A percentile compares a stretch with the other conserved stretches of the same genome.
These are phyloP conservation scores for Mechanitis messenoides DNA, from an alignment of 2,888 invertebrate species.

Conservation along the genomic window DNA sequence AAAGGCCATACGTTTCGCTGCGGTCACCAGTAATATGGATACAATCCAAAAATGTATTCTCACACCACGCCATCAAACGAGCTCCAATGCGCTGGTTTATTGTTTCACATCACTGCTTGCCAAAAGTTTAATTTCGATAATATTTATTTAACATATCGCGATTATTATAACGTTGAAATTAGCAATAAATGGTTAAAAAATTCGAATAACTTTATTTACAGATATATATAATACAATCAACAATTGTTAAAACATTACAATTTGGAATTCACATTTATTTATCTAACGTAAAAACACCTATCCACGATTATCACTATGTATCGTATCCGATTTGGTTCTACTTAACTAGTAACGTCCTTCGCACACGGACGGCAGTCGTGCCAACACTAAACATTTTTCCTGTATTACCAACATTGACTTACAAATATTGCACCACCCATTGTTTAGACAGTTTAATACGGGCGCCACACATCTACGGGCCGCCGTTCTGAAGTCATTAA, in stretches of 20 bases:
- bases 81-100: constrained; percentile 39
- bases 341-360: constrained; percentile 23
- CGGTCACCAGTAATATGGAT: constrained; percentile 62
- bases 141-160: constrained; percentile 24
- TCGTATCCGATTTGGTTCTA: constrained; percentile 43
- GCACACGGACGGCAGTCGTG: constrained; percentile 49
- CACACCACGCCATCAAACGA: constrained; percentile 39
- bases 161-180: background rate
- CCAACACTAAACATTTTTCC: constrained; percentile 38
- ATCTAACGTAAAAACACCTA: constrained; percentile 71
- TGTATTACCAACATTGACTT: constrained; percentile 26
- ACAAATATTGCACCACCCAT: constrained; percentile 8
- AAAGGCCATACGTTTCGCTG: constrained; percentile 50
- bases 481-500: constrained; percentile 64
- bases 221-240: constrained; percentile 74
- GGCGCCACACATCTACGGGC: constrained; percentile 87
- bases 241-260: constrained; percentile 68
- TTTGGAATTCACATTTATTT: constrained; percentile 71
- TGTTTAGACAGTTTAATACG: constrained; percentile 73
- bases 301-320: constrained; percentile 57
- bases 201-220: constrained; percentile 75
- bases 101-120: constrained; percentile 38
- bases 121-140: constrained; percentile 36
- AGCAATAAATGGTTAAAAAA: constrained; percentile 49
- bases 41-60: constrained; percentile 62